Conservation (phyloP, 2,797 vertebrate genomes). For the Merluccius polli region DNA sequence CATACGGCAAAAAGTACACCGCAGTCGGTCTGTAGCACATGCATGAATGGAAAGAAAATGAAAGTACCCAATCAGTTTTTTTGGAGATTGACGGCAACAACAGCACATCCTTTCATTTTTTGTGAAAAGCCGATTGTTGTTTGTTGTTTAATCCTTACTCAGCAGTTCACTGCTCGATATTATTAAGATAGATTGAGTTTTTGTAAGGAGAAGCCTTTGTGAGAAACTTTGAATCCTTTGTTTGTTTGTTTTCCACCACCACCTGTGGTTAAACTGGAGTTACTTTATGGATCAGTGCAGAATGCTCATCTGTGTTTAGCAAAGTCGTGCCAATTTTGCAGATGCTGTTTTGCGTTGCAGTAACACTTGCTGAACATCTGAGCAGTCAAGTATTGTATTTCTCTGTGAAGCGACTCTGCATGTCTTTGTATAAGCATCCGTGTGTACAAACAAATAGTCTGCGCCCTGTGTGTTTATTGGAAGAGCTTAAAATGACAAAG, state of each 20-base stretch:
- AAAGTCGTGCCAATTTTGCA: not conserved
- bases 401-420: not conserved
- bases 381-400: not conserved
- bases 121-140: too few species aligned
- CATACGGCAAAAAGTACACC: not conserved
- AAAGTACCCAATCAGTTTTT: not conserved
- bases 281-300: not conserved
- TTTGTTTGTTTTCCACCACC: not conserved
- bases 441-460: too few species aligned
- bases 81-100: not conserved
- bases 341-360: not conserved
- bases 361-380: not conserved
- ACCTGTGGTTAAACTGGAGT: not conserved
- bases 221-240: not conserved
- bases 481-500: too few species aligned
- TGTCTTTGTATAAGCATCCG: too few species aligned
- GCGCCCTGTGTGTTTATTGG: too few species aligned
- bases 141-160: not conserved
- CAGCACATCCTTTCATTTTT: not conserved
- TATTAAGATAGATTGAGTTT: not conserved
- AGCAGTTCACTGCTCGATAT: not conserved
- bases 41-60: not conserved
- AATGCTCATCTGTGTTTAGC: not conserved
- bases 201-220: not conserved
- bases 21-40: not conserved